Conservation (phyloP, 2,113 vertebrate species). For the Probosciger aterrimus region DNA sequence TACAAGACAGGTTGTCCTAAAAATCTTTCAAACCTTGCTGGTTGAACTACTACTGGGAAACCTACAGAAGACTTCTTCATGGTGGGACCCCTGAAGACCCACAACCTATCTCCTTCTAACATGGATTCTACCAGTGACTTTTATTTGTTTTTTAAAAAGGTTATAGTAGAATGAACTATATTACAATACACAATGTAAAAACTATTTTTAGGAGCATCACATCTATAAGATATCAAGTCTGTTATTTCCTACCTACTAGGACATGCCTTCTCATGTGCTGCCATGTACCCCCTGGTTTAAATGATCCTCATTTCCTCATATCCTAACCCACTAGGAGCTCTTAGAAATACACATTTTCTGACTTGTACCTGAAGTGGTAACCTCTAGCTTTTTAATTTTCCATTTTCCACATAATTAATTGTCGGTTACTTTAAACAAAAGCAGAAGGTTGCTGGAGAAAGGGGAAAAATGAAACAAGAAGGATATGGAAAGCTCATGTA, state of each 20-base stretch:
- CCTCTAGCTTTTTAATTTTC: slow-evolving; percentile 57
- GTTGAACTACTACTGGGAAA: background rate
- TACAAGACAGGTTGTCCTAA: background rate
- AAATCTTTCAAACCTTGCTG: background rate
- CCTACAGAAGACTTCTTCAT: background rate
- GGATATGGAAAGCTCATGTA: background rate
- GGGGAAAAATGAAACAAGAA: background rate
- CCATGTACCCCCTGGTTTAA: slow-evolving; percentile 1
- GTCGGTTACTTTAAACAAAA: slow-evolving; percentile 37
- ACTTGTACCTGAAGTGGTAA: background rate
- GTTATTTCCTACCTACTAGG: background rate
- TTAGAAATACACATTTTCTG: slow-evolving; percentile 19
- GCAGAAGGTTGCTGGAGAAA: slow-evolving; percentile 8
- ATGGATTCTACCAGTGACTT: background rate
- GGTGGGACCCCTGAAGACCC: background rate
- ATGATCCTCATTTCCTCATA: background rate
- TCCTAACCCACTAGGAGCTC: background rate
- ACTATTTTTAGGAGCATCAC: background rate
- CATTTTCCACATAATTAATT: slow-evolving; percentile 47
- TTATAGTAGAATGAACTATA: background rate
- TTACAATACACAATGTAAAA: background rate
- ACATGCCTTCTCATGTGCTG: background rate
- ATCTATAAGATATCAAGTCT: background rate
- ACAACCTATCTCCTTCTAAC: background rate
- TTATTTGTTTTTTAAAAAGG: background rate